A percentile compares a stretch with the other conserved stretches of the same genome.
phyloP scores from a whole-genome alignment of 2,888 invertebrate genomes.

The Zygothrica quintamaculata region DNA sequence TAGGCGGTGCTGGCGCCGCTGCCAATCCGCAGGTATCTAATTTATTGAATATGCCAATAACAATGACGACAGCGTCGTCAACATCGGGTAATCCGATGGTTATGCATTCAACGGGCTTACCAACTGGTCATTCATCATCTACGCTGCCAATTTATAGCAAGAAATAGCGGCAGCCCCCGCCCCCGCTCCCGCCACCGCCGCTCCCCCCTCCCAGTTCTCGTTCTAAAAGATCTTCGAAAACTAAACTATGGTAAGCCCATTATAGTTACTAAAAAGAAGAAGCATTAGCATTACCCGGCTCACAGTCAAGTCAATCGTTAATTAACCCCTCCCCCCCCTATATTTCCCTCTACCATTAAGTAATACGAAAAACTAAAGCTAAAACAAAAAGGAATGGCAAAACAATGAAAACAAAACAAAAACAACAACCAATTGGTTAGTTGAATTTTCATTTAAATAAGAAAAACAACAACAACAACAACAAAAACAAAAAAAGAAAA shows the following conservation, averaged over 20 bases:
- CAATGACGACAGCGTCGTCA: conserved; percentile 35
- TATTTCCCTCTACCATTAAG: too few species aligned
- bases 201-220: neutral
- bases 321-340: too few species aligned
- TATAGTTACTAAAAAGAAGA: too few species aligned
- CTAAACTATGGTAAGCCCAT: too few species aligned
- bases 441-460: conserved; percentile 25
- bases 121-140: conserved; percentile 39
- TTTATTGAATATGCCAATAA: conserved; percentile 37
- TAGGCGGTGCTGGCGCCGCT: conserved; percentile 74
- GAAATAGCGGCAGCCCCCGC: conserved; percentile 50
- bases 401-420: neutral
- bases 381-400: neutral
- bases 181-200: neutral
- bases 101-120: conserved; percentile 25
- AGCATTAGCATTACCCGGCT: too few species aligned
- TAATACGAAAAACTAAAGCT: conserved; percentile 14
- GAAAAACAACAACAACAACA: too few species aligned
- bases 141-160: conserved; percentile 67
- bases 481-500: too few species aligned
- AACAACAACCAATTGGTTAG: conserved; percentile 5
- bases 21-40: conserved; percentile 35
- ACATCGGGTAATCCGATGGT: conserved; percentile 34
- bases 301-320: too few species aligned
- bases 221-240: neutral